Evolutionary conservation across 1,140 invertebrate genomes (phyloP).

Genomic region (Leptopilina boulardi): DNA sequence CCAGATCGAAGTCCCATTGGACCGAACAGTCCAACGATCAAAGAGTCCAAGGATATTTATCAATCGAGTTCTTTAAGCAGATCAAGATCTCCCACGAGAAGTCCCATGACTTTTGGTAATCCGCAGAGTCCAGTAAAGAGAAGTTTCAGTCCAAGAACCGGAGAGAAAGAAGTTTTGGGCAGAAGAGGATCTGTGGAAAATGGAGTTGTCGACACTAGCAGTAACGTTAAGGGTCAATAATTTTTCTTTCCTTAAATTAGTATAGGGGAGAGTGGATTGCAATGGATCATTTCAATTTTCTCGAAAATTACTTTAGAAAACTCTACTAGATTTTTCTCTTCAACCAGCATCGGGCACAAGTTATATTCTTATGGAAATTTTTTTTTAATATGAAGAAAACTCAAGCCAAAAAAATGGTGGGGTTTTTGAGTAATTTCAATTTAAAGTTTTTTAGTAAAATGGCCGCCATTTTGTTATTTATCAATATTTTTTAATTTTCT

Average conservation of each 20-base stretch:
- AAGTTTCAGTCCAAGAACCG: slow-evolving; percentile 72
- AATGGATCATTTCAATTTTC: too few species aligned
- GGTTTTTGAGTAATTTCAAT: too few species aligned
- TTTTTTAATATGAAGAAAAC: too few species aligned
- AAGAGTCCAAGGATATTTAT: slow-evolving; percentile 66
- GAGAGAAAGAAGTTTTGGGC: slow-evolving; percentile 71
- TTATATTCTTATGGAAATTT: too few species aligned
- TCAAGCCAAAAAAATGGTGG: too few species aligned
- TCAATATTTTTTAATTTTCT: too few species aligned
- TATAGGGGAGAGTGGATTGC: too few species aligned
- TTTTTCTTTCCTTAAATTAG: slow-evolving; percentile 23
- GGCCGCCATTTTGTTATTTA: too few species aligned
- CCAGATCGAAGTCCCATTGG: slow-evolving; percentile 47
- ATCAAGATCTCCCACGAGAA: slow-evolving; percentile 64
- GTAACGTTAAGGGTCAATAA: slow-evolving; percentile 78
- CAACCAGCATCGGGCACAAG: too few species aligned
- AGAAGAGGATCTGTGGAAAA: slow-evolving; percentile 62
- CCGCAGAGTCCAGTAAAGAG: slow-evolving; percentile 66
- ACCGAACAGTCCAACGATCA: slow-evolving; percentile 51
- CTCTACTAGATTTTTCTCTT: too few species aligned
- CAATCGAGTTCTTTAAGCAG: slow-evolving; percentile 65
- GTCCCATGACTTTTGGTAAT: slow-evolving; percentile 55
- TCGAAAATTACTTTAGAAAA: too few species aligned
- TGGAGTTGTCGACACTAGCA: slow-evolving; percentile 80
- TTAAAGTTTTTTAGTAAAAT: too few species aligned